Evolutionary conservation across 2,888 invertebrate genomes (phyloP), one percentile per base, ranked within the genome.

Genomic region (Zele albiditarsus): DNA sequence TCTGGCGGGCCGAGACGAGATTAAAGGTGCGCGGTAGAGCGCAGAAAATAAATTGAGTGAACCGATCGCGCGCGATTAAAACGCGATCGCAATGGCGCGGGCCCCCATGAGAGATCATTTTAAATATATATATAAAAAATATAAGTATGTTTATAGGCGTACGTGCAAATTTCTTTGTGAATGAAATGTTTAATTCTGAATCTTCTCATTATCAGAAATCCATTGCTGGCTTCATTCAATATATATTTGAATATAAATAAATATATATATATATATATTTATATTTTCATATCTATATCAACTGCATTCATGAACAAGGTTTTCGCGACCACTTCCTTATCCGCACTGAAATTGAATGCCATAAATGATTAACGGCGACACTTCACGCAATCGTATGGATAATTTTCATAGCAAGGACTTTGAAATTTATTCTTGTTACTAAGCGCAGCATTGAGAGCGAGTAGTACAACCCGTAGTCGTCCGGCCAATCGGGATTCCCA

Each of bases 401-500:
- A 63, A 63, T 63, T 63, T 33, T 63, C 33, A 63, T 63, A 63
- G 62, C 62, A 62, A 62, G 38, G 63, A 63, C 33, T 63, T 38
- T n/a, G 33, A 60, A 27, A 63, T 63, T 63, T 63, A 63, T 63
- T 63, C 63, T 38, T 63, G 63, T 63, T 63, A 63, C 63, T 63
- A 63, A 63, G 63, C 63, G 63, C 31, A 10, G 46, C 53, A 49
- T 27, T 27, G 49, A 68, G 49, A 49, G 53, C 68, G 49, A 68
- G 49, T 68, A 46, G 66, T 68, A 31, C 68, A 49, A 68, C 68
- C 27, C 46, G 63, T 69, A 69, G 71, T 78, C 75, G 70, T 78
- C 71, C 76, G 65, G 57, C 69, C 71, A 69, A 77, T 65, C 82
- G 82, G 80, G 81, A 85, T 82, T 80, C 80, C 80, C 80, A 73